Evolutionary conservation across 2,113 vertebrate genomes (phyloP).

Genomic region (Meriones unguiculatus): DNA sequence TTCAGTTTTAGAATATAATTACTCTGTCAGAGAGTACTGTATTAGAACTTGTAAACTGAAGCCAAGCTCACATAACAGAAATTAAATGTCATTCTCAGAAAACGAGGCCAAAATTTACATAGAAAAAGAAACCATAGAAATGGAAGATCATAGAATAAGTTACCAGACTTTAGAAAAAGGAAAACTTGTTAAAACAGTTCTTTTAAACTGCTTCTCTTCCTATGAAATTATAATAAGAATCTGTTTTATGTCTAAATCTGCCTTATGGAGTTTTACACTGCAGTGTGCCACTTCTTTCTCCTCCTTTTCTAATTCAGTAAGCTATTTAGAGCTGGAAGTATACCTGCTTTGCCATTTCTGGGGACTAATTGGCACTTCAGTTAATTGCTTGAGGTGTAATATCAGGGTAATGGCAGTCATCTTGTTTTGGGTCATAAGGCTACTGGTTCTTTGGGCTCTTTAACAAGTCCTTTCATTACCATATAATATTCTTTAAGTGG

Average conservation of each 20-base stretch:
- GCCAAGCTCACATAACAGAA: constrained; percentile 53
- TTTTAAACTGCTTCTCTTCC: constrained; percentile 53
- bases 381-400: constrained; percentile 75
- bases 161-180: constrained; percentile 8
- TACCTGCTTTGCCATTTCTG: constrained; percentile 73
- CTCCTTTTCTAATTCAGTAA: constrained; percentile 65
- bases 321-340: constrained; percentile 65
- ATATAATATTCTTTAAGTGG: constrained; percentile 66
- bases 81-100: constrained; percentile 69
- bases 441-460: constrained; percentile 60
- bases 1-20: constrained; percentile 33
- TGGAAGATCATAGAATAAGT: constrained; percentile 38
- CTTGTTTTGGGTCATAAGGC: constrained; percentile 68
- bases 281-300: constrained; percentile 60
- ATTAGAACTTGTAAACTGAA: constrained; percentile 54
- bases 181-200: constrained; percentile 48
- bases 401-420: constrained; percentile 72
- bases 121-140: constrained; percentile 60
- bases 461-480: constrained; percentile 68
- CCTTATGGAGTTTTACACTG: constrained; percentile 43
- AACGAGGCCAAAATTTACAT: constrained; percentile 60
- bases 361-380: constrained; percentile 72
- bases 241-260: constrained; percentile 65
- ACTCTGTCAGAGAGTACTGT: neutral
- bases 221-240: constrained; percentile 65